Base-by-base conservation (phyloP, 2,888 invertebrate genomes). In the Diarsia mendica region DNA sequence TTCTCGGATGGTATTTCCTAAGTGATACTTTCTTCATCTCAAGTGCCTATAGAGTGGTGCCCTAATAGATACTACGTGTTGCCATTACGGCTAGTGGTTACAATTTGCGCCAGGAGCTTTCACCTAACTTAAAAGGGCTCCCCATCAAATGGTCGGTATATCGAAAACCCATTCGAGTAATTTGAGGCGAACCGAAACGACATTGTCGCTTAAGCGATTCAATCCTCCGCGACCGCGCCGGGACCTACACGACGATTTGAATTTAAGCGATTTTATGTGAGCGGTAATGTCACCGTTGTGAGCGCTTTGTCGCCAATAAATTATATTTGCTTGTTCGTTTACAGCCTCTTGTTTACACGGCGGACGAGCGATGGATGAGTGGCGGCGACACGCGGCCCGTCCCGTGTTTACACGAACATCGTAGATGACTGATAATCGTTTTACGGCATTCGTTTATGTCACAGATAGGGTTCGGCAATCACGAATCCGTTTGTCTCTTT, bases 121-220 rank as follows among this genome's bases (percentile, higher is more conserved):
- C 86, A 89, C 88, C 89, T 89, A 90, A 91, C 89, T 91, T 92
- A 92, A 93, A 93, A 92, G 92, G 92, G 91, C 89, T 90, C 88
- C 80, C 87, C 88, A 84, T 89, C 85, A 90, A 93, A 93, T 92
- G 91, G 91, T 91, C 90, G 93, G 92, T 95, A 92, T 94, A 95
- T 95, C 92, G 95, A 93, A 93, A 94, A 94, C 91, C 93, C 92
- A 94, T 95, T 93, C 90, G 87, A 90, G 95, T 95, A 94, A 95
- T 95, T 95, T 95, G 95, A 93, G 95, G 95, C 90, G 90, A 92
- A 91, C 93, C 93, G 91, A 92, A 92, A 91, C 92, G 93, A 94
- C 93, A 93, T 93, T 93, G 93, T 92, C 94, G 92, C 93, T 91
- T 93, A 93, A 94, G 92, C 94, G 94, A 93, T 95, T 95, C 94